Conservation (phyloP, 2,888 invertebrate species). For the Rotaria socialis region DNA sequence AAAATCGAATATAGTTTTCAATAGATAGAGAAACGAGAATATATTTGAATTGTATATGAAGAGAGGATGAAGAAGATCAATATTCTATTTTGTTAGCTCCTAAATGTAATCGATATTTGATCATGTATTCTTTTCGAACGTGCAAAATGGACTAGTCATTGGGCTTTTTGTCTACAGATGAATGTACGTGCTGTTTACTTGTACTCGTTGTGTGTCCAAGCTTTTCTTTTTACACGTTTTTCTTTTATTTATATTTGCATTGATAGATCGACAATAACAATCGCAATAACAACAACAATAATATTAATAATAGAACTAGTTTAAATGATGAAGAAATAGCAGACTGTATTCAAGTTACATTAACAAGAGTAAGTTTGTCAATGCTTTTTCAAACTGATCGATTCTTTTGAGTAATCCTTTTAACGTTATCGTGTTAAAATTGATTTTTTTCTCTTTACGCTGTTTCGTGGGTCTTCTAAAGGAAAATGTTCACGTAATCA, state of each 20-base stretch:
- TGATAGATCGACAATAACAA: background rate
- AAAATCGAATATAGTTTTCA: background rate
- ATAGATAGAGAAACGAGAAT: background rate
- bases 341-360: slow-evolving; percentile 31
- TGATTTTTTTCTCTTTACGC: background rate
- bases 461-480: background rate
- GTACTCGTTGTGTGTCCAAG: background rate
- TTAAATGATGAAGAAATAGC: background rate
- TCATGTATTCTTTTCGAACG: background rate
- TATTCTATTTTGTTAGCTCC: background rate
- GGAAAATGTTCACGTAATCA: background rate
- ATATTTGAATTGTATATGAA: background rate
- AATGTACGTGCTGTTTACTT: slow-evolving; percentile 21
- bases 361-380: slow-evolving; percentile 28
- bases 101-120: slow-evolving; percentile 27
- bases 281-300: background rate
- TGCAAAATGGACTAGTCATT: slow-evolving; percentile 16
- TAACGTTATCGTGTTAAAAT: background rate
- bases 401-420: background rate
- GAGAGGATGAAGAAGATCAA: slow-evolving; percentile 7
- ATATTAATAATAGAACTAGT: background rate
- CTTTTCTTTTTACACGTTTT: background rate
- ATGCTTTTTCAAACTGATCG: background rate
- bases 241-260: background rate
- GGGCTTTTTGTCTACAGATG: background rate